These are phyloP conservation scores for Tragelaphus imberbis DNA, from an alignment of 2,113 vertebrate genomes.

Conservation along the genomic window DNA sequence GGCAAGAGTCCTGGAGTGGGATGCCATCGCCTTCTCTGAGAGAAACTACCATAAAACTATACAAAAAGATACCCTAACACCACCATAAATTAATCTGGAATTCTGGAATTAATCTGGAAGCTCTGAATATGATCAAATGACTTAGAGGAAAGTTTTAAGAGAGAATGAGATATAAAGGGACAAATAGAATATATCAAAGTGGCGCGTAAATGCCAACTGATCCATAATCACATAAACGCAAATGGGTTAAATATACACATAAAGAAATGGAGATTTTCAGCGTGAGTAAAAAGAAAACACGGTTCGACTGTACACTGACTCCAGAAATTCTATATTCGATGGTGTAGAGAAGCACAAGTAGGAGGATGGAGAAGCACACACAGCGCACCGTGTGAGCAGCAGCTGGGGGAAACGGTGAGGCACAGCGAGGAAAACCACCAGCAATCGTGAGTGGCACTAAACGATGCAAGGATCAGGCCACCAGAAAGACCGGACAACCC, in stretches of 20 bases:
- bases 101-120: background rate
- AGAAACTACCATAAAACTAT: too few relatives aligned
- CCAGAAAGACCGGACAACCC: accelerated
- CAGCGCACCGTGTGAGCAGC: accelerated
- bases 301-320: accelerated
- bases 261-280: background rate
- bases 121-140: too few relatives aligned
- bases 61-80: too few relatives aligned
- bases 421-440: background rate
- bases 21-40: too few relatives aligned
- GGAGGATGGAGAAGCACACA: accelerated
- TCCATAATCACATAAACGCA: background rate
- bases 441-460: accelerated
- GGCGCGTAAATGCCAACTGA: accelerated
- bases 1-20: too few relatives aligned
- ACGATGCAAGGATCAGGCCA: accelerated
- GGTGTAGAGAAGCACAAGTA: accelerated
- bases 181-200: background rate
- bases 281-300: background rate
- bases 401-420: background rate
- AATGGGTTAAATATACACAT: background rate
- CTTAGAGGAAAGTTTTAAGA: background rate
- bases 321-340: background rate
- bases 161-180: background rate
- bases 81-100: background rate